These are phyloP conservation scores for Haliaeetus leucogaster DNA, from an alignment of 2,113 vertebrate species.

Conservation along the genomic window DNA sequence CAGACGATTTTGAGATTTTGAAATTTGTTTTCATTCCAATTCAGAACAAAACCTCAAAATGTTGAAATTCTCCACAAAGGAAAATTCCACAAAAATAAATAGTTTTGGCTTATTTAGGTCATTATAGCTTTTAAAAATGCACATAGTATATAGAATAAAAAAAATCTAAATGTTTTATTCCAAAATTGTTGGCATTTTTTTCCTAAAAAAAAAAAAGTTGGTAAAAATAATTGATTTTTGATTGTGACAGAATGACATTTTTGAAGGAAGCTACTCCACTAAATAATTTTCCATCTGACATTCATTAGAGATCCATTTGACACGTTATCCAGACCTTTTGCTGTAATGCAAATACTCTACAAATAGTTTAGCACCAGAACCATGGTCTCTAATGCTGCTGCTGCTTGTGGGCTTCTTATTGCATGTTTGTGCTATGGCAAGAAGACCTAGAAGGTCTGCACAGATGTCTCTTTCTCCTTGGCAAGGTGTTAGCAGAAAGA, in stretches of 20 bases:
- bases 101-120: neutral
- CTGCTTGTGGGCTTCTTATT: neutral
- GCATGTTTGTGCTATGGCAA: neutral
- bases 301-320: neutral
- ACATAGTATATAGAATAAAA: neutral
- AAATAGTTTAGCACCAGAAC: neutral
- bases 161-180: neutral
- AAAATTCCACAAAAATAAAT: slow-evolving; percentile 58
- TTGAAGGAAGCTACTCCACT: neutral
- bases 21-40: slow-evolving; percentile 65
- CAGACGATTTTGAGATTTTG: slow-evolving; percentile 63
- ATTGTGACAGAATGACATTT: neutral
- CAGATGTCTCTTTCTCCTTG: neutral
- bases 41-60: slow-evolving; percentile 63
- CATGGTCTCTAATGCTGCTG: neutral
- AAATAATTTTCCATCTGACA: slow-evolving; percentile 35
- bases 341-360: neutral
- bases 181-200: neutral
- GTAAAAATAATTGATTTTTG: neutral
- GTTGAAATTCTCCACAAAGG: slow-evolving; percentile 62
- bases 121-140: neutral
- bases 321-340: neutral
- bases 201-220: neutral
- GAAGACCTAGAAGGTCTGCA: neutral
- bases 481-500: neutral